These are phyloP conservation scores for Ephestia elutella DNA, from an alignment of 1,140 invertebrate species.

Conservation along the genomic window DNA sequence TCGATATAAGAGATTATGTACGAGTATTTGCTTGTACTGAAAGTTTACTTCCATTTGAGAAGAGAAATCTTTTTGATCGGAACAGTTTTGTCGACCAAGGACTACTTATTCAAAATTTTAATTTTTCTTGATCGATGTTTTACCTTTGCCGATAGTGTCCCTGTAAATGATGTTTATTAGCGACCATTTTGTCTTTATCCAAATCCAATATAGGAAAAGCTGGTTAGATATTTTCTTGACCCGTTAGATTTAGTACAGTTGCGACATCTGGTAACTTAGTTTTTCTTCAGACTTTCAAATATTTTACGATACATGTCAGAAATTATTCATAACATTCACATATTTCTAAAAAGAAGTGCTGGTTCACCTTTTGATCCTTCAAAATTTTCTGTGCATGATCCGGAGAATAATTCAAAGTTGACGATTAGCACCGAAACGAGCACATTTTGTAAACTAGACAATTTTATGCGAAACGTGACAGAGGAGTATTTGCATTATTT, in stretches of 20 bases:
- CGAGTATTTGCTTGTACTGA: too few relatives aligned
- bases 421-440: slow-evolving; percentile 11
- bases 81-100: not conserved
- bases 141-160: not conserved
- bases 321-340: slow-evolving; percentile 14
- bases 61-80: not conserved
- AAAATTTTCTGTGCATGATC: slow-evolving; percentile 26
- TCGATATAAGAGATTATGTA: too few relatives aligned
- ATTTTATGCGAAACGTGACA: not conserved
- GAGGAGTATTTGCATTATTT: not conserved
- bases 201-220: not conserved
- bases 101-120: not conserved
- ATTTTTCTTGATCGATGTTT: not conserved
- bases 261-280: slow-evolving; percentile 34
- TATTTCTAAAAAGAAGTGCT: not conserved
- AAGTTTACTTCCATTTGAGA: not conserved
- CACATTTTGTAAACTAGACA: slow-evolving; percentile 15
- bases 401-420: slow-evolving; percentile 27
- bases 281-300: slow-evolving; percentile 55
- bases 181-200: not conserved
- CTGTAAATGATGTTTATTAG: not conserved
- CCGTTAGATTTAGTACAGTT: not conserved
- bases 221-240: not conserved
- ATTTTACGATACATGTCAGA: slow-evolving; percentile 45
- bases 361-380: slow-evolving; percentile 6